Conservation (phyloP, 37 sponge, comb jelly and placozoan genomes). For the Diacarnus erythraeanus region DNA sequence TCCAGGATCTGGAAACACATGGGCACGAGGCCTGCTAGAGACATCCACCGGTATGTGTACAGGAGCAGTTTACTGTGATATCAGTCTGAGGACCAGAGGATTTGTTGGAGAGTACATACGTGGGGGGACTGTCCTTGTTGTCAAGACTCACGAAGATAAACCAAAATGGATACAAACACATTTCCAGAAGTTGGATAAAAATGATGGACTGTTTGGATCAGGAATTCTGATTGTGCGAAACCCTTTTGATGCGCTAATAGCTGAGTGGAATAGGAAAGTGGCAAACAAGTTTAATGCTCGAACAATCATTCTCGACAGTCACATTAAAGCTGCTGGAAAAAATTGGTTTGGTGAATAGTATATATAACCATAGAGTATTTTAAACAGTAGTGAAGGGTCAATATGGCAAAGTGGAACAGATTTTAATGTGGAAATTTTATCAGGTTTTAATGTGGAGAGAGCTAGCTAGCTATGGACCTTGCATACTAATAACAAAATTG, state of each 20-base stretch:
- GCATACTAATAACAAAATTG: no score
- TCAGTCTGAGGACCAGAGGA: slow-evolving; percentile 15
- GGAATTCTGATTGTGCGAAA: slow-evolving; percentile 46
- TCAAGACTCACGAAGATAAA: slow-evolving; percentile 40
- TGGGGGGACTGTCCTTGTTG: slow-evolving; percentile 33
- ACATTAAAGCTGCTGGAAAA: neutral
- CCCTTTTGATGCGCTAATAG: slow-evolving; percentile 34
- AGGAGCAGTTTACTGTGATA: slow-evolving; percentile 51
- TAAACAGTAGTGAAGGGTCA: no score
- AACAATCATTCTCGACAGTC: neutral
- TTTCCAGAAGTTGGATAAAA: neutral
- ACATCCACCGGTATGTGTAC: slow-evolving; percentile 54
- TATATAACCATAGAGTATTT: no score
- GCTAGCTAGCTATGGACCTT: no score
- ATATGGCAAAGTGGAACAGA: no score
- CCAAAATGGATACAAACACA: slow-evolving; percentile 20
- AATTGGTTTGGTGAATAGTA: slow-evolving; percentile 17
- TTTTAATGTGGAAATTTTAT: no score
- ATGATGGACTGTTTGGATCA: slow-evolving; percentile 13
- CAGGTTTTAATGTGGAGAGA: no score
- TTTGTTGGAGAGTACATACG: slow-evolving; percentile 52
- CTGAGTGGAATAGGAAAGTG: slow-evolving; percentile 55
- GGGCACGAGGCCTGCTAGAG: slow-evolving; percentile 51
- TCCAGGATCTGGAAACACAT: slow-evolving; percentile 62
- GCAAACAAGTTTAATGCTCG: neutral